These are phyloP conservation scores for Andrena bicolor DNA, from an alignment of 2,888 invertebrate genomes.

Conservation along the genomic window DNA sequence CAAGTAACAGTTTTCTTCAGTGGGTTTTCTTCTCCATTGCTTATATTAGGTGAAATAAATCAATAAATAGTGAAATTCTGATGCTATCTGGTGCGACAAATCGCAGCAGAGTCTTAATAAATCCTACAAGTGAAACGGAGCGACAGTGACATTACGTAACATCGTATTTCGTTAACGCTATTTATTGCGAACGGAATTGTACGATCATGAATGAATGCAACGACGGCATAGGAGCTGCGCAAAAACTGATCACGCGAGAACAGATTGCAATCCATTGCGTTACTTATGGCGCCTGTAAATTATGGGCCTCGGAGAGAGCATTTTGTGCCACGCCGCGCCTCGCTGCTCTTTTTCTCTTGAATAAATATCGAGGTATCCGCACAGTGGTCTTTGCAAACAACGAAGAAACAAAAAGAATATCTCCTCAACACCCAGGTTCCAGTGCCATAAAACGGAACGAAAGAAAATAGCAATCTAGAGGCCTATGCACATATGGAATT, in stretches of 20 bases:
- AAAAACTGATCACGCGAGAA: slow-evolving; percentile 46
- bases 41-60: not conserved
- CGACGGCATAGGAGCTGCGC: slow-evolving; percentile 16
- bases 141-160: slow-evolving; percentile 18
- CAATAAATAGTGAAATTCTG: not conserved
- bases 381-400: not conserved
- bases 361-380: slow-evolving; percentile 25
- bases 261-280: slow-evolving; percentile 44
- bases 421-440: not conserved
- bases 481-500: not conserved
- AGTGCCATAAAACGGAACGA: not conserved
- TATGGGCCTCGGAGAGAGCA: slow-evolving; percentile 24
- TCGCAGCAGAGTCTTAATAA: not conserved
- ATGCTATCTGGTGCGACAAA: not conserved
- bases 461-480: not conserved
- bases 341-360: slow-evolving; percentile 22
- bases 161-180: slow-evolving; percentile 26
- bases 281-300: slow-evolving; percentile 51
- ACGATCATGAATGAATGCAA: slow-evolving; percentile 43
- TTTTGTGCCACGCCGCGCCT: slow-evolving; percentile 25
- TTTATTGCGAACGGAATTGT: slow-evolving; percentile 39
- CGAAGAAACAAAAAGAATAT: slow-evolving; percentile 15
- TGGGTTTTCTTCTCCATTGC: too few relatives aligned
- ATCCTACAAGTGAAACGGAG: not conserved
- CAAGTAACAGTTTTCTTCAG: too few relatives aligned